Conservation (phyloP, 2,113 vertebrate species). For the Dasyornis broadbenti region DNA sequence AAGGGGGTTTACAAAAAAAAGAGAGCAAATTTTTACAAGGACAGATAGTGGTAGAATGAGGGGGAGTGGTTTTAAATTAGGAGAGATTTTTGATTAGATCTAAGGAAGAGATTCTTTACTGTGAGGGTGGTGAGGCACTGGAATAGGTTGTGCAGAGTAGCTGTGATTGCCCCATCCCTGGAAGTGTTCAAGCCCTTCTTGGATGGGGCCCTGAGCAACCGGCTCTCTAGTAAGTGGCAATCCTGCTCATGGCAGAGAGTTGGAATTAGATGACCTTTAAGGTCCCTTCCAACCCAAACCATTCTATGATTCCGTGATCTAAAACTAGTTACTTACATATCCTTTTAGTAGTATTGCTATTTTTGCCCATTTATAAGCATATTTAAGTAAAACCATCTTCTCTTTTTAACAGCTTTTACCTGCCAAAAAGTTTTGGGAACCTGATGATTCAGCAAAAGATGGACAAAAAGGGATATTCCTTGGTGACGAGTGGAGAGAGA, state of each 20-base stretch:
- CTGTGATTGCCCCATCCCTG: not conserved
- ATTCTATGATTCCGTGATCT: not conserved
- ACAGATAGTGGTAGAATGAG: not conserved
- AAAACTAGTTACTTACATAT: not conserved
- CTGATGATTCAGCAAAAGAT: constrained; percentile 96
- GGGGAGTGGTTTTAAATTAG: not conserved
- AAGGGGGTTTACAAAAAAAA: not conserved
- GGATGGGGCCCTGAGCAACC: not conserved
- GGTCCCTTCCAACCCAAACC: not conserved
- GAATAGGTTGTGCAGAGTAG: too few relatives aligned
- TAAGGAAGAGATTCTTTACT: not conserved
- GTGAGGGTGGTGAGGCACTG: not conserved
- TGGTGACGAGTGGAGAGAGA: constrained; percentile 96
- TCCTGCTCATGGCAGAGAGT: not conserved
- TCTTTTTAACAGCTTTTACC: constrained; percentile 85
- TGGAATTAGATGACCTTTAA: not conserved
- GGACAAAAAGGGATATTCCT: constrained; percentile 97
- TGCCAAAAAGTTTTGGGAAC: constrained; percentile 98
- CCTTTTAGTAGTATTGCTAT: not conserved
- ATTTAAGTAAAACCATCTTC: not conserved
- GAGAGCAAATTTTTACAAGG: not conserved
- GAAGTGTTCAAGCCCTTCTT: not conserved
- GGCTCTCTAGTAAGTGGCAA: not conserved
- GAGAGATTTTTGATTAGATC: not conserved
- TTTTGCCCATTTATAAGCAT: not conserved